Base-by-base conservation (phyloP, 2,113 vertebrate species). In the Hiodon alosoides region DNA sequence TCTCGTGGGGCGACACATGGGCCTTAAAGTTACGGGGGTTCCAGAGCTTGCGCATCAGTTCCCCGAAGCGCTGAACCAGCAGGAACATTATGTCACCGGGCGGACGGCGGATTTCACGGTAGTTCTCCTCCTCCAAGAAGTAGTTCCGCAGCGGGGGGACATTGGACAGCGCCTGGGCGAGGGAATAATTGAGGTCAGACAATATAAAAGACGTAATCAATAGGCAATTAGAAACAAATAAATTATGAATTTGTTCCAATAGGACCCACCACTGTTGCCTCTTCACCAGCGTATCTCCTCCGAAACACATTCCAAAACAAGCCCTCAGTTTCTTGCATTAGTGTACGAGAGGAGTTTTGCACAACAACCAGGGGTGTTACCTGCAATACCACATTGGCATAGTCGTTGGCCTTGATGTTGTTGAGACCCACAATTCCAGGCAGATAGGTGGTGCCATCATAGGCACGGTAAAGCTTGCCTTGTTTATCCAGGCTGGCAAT, bases 1-100 rank as follows among this genome's bases (percentile, higher is more conserved):
- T 99, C 88, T 99, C 97, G 0, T 99, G 97, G 5, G 97, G 97
- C 0, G 96, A 98, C 3, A 99, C 97, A 0, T 99, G 97, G 0
- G 97, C 97, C 80, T 99, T 99, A 85, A 99, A 99, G 81, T 98
- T 98, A 0, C 97, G 90, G 0, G 97, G 97, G 85, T 99, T 99
- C 96, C 97, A 98, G 17, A 98, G 92, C 79, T 98, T 99, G 69
- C 97, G 86, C 96, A 98, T 98, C 64, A 99, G 92, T 83, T 99
- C 97, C 51, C 97, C 97, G 0, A 99, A 98, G 3, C 97, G 91
- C 88, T 98, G 97, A 70, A 98, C 96, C 85, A 99, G 80, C 80
- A 98, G 89, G 85, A 98, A 97, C 96, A 98, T 98, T 82, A 98
- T 96, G 84, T 98, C 97, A 0, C 97, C 97, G 0, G 97, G 96